Conservation (phyloP, 2,797 vertebrate genomes). For the Acanthornis magna region DNA sequence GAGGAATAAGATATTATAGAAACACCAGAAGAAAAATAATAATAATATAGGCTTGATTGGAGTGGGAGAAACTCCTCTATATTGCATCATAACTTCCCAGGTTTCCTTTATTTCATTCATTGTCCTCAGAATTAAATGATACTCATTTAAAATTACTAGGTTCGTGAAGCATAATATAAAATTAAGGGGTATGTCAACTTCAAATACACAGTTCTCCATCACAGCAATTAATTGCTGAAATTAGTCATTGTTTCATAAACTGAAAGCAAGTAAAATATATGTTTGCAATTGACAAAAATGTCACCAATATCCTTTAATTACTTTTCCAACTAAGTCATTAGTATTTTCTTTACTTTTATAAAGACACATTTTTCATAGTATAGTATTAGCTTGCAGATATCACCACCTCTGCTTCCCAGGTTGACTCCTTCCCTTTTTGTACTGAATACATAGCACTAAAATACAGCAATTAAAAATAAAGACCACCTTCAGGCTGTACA, state of each 20-base stretch:
- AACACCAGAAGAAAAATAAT: background rate
- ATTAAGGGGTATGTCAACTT: conserved; percentile 46
- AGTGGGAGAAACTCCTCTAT: conserved; percentile 16
- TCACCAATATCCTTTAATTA: conserved; percentile 58
- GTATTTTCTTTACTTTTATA: conserved; percentile 26
- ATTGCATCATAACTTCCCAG: conserved; percentile 3
- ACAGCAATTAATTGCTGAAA: conserved; percentile 53
- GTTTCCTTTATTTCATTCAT: conserved; percentile 39
- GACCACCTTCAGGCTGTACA: background rate
- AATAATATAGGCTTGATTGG: background rate
- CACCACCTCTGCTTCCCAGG: conserved; percentile 38
- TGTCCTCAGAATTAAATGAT: conserved; percentile 50
- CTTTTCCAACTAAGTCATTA: conserved; percentile 49
- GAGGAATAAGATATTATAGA: background rate
- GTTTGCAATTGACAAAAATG: conserved; percentile 52
- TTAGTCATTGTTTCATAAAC: conserved; percentile 67
- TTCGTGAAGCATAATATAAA: conserved; percentile 51
- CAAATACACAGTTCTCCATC: conserved; percentile 46
- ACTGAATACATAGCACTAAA: conserved; percentile 32
- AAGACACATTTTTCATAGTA: conserved; percentile 7
- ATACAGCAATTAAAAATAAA: conserved; percentile 52
- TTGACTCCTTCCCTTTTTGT: conserved; percentile 3
- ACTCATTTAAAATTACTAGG: conserved; percentile 54
- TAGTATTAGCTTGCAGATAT: conserved; percentile 49
- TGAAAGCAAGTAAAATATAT: conserved; percentile 51